Evolutionary conservation across 2,113 vertebrate genomes (phyloP).

Genomic region (Crotalus helleri): DNA sequence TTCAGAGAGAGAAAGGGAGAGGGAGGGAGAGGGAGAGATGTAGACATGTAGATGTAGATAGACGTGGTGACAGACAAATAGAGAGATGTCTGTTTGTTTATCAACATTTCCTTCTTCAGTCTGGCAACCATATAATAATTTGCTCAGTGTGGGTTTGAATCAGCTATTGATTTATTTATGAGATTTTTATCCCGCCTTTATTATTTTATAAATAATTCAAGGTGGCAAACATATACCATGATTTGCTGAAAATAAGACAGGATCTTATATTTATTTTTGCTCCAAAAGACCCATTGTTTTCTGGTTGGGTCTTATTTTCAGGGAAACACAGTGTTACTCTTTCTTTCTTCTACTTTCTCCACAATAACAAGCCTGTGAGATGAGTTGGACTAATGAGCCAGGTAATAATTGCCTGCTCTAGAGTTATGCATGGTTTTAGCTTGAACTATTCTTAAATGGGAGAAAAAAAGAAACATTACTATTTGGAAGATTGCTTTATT

Average conservation of each 20-base stretch:
- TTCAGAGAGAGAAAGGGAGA: background rate
- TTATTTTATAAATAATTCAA: background rate
- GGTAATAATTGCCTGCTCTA: background rate
- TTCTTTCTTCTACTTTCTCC: background rate
- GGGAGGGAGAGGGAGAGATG: background rate
- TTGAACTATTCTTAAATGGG: background rate
- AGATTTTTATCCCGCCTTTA: background rate
- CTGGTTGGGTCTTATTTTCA: too few species aligned
- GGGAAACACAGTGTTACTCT: background rate
- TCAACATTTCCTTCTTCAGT: background rate
- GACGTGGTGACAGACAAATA: background rate
- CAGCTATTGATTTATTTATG: background rate
- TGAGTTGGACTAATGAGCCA: background rate
- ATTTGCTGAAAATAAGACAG: too few species aligned
- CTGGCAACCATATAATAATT: background rate
- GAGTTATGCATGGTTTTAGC: background rate
- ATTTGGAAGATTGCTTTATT: background rate
- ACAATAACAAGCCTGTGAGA: background rate
- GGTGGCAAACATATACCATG: background rate
- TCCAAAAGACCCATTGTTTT: too few species aligned
- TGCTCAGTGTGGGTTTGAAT: background rate
- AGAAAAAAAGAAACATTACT: background rate
- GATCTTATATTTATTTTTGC: too few species aligned
- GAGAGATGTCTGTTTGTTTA: background rate
- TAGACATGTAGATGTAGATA: background rate